Conservation (phyloP, 2,797 vertebrate genomes). For the Hyperoplus lanceolatus region DNA sequence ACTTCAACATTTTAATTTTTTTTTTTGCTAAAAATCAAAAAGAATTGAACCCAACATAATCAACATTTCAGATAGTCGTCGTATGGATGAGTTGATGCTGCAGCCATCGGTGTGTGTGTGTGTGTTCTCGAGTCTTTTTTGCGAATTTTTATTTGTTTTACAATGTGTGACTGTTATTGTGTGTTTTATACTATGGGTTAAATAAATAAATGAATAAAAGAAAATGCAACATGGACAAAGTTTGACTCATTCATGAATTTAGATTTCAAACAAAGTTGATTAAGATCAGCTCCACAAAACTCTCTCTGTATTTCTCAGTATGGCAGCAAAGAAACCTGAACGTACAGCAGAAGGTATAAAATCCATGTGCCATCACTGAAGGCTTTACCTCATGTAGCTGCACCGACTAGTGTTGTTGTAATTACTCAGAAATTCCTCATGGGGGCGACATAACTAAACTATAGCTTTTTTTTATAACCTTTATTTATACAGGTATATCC, state of each 20-base stretch:
- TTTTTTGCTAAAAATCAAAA: too few species aligned
- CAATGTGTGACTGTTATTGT: slow-evolving; percentile 53
- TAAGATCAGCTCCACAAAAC: neutral
- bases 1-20: neutral
- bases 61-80: neutral
- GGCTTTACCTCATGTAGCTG: too few species aligned
- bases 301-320: too few species aligned
- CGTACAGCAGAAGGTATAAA: too few species aligned
- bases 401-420: too few species aligned
- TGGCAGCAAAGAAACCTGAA: too few species aligned
- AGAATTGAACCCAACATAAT: too few species aligned
- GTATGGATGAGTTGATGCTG: neutral
- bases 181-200: slow-evolving; percentile 81
- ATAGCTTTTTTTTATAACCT: too few species aligned
- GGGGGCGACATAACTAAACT: too few species aligned
- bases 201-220: slow-evolving; percentile 65
- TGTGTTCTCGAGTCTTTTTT: slow-evolving; percentile 15
- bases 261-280: neutral
- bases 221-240: slow-evolving; percentile 26
- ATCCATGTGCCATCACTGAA: too few species aligned
- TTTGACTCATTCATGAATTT: slow-evolving; percentile 14
- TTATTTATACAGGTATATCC: too few species aligned
- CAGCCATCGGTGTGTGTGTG: slow-evolving; percentile 7
- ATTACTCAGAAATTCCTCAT: too few species aligned
- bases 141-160: slow-evolving; percentile 51